These are phyloP conservation scores for Ondatra zibethicus DNA, from an alignment of 2,113 vertebrate species.

Conservation along the genomic window DNA sequence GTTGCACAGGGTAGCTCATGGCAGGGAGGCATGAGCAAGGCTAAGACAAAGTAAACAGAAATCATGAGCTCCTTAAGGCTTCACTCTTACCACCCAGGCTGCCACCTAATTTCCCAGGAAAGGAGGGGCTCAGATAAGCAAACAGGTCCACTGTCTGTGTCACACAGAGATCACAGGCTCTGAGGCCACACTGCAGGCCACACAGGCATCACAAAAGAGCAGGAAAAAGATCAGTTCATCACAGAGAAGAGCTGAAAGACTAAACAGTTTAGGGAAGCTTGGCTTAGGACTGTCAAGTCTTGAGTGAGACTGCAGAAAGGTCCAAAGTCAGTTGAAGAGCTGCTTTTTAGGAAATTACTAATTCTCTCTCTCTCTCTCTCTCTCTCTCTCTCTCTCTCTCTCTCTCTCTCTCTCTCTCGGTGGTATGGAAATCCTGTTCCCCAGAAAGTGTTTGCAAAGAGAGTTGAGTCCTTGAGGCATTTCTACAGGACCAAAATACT, in stretches of 20 bases:
- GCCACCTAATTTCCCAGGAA: neutral
- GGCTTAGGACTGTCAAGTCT: constrained; percentile 43
- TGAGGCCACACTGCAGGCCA: neutral
- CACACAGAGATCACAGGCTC: neutral
- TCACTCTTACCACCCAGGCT: neutral
- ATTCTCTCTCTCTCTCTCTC: constrained; percentile 81
- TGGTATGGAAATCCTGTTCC: constrained; percentile 87
- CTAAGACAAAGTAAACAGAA: neutral
- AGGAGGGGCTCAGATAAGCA: neutral
- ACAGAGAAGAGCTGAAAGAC: constrained; percentile 83
- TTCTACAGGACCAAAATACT: constrained; percentile 89
- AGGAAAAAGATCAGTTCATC: neutral
- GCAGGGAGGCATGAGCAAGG: neutral
- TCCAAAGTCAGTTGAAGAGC: constrained; percentile 35
- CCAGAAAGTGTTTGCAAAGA: constrained; percentile 82
- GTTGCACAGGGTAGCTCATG: neutral
- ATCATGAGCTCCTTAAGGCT: neutral
- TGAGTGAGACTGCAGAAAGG: constrained; percentile 42
- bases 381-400: too few species aligned
- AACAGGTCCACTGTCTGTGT: neutral
- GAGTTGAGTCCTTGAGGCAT: constrained; percentile 80
- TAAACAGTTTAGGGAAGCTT: constrained; percentile 81
- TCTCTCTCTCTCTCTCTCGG: constrained; percentile 81
- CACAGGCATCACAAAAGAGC: neutral
- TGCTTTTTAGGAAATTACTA: constrained; percentile 83